phyloP scores from a whole-genome alignment of 2,113 vertebrate species.

The Himantopus leucocephalus region DNA sequence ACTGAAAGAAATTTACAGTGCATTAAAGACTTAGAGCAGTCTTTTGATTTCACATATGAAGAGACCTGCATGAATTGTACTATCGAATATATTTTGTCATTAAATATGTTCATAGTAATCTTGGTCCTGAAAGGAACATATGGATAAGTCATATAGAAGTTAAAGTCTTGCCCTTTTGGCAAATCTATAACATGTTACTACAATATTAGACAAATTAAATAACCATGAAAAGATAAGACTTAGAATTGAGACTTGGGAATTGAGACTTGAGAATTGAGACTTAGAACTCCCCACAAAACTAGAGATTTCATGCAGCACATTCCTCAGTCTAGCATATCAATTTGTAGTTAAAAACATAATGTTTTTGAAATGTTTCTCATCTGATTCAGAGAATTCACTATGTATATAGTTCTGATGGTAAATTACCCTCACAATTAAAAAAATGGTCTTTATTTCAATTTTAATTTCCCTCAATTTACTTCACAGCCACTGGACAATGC shows the following conservation, averaged over 20 bases:
- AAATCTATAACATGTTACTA: not conserved
- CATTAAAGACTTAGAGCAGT: not conserved
- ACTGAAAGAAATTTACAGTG: not conserved
- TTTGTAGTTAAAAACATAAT: not conserved
- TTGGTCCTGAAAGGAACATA: not conserved
- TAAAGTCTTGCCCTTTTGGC: not conserved
- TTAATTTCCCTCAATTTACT: not conserved
- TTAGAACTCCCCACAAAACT: not conserved
- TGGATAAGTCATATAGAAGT: not conserved
- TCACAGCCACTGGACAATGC: not conserved
- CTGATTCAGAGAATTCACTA: not conserved
- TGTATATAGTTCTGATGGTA: not conserved
- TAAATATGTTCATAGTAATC: not conserved
- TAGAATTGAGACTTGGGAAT: not conserved
- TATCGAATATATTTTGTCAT: not conserved
- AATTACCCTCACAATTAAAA: not conserved
- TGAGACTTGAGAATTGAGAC: not conserved
- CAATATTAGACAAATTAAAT: not conserved
- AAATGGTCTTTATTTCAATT: not conserved
- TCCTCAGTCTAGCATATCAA: not conserved
- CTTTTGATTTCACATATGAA: not conserved
- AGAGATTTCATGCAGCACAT: not conserved
- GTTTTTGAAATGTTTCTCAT: not conserved
- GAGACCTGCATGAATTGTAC: not conserved
- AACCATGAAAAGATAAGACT: not conserved